Conservation (phyloP, 2,888 invertebrate species). For the Lithosia quadra region DNA sequence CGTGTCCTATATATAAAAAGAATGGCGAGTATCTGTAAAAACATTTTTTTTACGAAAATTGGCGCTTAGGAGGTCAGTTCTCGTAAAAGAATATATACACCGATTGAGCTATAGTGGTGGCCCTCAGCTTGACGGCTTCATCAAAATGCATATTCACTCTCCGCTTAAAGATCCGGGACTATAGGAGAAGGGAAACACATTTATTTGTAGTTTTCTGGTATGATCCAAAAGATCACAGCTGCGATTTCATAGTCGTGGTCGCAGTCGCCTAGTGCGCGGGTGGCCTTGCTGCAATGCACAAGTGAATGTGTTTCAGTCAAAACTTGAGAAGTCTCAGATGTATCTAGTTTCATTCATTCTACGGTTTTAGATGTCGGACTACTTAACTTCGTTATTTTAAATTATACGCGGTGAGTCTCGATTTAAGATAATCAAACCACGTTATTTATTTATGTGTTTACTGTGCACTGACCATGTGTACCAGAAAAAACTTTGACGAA, state of each 20-base stretch:
- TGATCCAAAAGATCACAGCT: neutral
- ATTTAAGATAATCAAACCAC: neutral
- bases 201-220: neutral
- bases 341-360: constrained; percentile 11
- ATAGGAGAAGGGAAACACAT: too few relatives aligned
- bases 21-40: too few relatives aligned
- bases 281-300: neutral
- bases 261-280: neutral
- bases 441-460: neutral
- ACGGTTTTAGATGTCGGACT: constrained; percentile 14
- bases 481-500: neutral
- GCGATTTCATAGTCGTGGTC: neutral
- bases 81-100: too few relatives aligned
- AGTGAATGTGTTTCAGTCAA: constrained; percentile 6
- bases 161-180: too few relatives aligned
- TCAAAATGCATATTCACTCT: too few relatives aligned
- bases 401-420: neutral
- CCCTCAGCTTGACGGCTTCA: too few relatives aligned
- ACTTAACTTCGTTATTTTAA: neutral
- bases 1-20: too few relatives aligned
- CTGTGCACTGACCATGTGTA: neutral
- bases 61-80: too few relatives aligned
- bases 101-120: too few relatives aligned
- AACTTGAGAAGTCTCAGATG: constrained; percentile 8
- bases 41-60: too few relatives aligned